These are phyloP conservation scores for Neoniphon sammara DNA, from an alignment of 2,797 vertebrate species.

Conservation along the genomic window DNA sequence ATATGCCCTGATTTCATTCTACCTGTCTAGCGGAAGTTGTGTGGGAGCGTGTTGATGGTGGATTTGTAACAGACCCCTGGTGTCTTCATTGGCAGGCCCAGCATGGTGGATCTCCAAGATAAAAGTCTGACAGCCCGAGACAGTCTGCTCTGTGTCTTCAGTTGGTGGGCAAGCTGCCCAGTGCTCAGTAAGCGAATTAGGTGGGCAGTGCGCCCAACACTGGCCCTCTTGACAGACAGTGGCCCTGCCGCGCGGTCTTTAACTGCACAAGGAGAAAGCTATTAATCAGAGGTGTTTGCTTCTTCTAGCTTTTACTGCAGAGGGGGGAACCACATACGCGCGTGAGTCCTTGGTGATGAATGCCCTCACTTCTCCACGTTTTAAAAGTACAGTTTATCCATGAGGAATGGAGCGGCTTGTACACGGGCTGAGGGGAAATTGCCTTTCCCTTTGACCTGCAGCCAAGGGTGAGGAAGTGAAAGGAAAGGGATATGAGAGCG, in stretches of 20 bases:
- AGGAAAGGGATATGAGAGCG: conserved; percentile 70
- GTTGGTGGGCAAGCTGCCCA: conserved; percentile 68
- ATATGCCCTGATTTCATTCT: conserved; percentile 37
- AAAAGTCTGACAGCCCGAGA: conserved; percentile 71
- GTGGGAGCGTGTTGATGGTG: conserved; percentile 50
- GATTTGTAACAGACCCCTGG: conserved; percentile 59
- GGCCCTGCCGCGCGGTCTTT: conserved; percentile 62
- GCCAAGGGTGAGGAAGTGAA: conserved; percentile 74
- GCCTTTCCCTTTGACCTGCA: conserved; percentile 78
- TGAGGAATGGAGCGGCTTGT: conserved; percentile 74
- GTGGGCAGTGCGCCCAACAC: conserved; percentile 62
- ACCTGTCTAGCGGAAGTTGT: conserved; percentile 54
- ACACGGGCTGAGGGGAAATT: conserved; percentile 74
- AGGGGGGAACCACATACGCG: conserved; percentile 31
- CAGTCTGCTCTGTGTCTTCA: conserved; percentile 61
- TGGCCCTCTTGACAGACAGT: conserved; percentile 69
- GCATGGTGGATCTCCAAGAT: conserved; percentile 69
- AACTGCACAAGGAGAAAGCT: conserved; percentile 74
- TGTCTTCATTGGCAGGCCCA: conserved; percentile 70
- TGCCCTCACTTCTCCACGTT: conserved; percentile 71
- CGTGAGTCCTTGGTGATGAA: conserved; percentile 72
- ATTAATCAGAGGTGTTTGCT: conserved; percentile 74
- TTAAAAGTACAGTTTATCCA: conserved; percentile 82
- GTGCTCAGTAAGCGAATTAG: conserved; percentile 74
- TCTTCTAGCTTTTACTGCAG: conserved; percentile 56